Evolutionary conservation across 2,797 vertebrate genomes (phyloP).

Genomic region (Oceanodroma leucorhoa): DNA sequence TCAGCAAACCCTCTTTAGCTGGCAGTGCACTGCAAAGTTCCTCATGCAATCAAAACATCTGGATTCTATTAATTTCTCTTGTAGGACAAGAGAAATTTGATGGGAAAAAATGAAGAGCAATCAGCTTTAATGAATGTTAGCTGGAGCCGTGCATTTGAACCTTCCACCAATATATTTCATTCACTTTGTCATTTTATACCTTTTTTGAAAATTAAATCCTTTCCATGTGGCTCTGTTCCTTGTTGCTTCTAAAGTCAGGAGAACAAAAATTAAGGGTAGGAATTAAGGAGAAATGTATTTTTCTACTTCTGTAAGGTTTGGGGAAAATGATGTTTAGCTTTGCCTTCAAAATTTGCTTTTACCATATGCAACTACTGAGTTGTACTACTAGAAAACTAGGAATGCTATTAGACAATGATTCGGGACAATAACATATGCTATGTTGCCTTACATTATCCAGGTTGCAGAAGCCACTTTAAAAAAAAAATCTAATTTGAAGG

Average conservation of each 20-base stretch:
- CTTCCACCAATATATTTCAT: neutral
- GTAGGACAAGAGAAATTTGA: conserved; percentile 38
- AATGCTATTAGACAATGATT: neutral
- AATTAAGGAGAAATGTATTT: neutral
- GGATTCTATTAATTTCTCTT: conserved; percentile 47
- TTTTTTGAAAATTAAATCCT: conserved; percentile 24
- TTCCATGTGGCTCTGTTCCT: conserved; percentile 22
- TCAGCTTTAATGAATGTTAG: conserved; percentile 49
- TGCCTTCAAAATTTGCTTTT: neutral
- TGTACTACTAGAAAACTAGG: neutral
- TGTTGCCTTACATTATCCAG: neutral
- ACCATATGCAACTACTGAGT: neutral
- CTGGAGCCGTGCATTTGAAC: conserved; percentile 1
- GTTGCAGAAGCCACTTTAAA: neutral
- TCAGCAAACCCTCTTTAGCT: neutral
- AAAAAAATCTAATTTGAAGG: neutral
- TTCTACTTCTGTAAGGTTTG: neutral
- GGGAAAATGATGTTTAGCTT: neutral
- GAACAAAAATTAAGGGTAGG: neutral
- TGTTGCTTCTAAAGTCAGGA: neutral
- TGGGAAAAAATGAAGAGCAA: conserved; percentile 23
- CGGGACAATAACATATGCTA: neutral
- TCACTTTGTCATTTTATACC: neutral
- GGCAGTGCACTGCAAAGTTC: neutral
- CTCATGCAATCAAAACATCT: conserved; percentile 27